Evolutionary conservation across 2,888 invertebrate species (phyloP), one percentile per base, ranked within the genome.

Genomic region (Campoletis raptor): DNA sequence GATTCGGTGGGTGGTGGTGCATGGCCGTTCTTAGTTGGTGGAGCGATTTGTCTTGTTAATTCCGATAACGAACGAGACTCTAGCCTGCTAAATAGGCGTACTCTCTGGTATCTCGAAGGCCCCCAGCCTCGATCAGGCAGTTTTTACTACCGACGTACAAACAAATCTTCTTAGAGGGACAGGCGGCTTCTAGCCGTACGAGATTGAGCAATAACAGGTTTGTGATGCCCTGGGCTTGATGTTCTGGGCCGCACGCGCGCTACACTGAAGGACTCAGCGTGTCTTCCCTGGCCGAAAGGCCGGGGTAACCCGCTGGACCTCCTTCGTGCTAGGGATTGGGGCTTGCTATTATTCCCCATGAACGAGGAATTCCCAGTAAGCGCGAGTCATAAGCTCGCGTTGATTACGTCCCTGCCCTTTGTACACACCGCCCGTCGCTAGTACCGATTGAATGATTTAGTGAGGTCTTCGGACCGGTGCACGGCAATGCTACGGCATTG

Each of bases 381-480:
- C n/a, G n/a, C n/a, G n/a, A n/a, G n/a, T n/a, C n/a, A n/a, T n/a
- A n/a, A n/a, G n/a, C n/a, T n/a, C n/a, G n/a, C n/a, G n/a, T n/a
- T n/a, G n/a, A n/a, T n/a, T n/a, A n/a, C n/a, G n/a, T n/a, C n/a
- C n/a, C n/a, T n/a, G n/a, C n/a, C n/a, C n/a, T n/a, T n/a, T n/a
- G n/a, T n/a, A n/a, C n/a, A n/a, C n/a, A n/a, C n/a, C n/a, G n/a
- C n/a, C n/a, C n/a, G n/a, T n/a, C n/a, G n/a, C n/a, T 96, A 96
- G 96, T 96, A 96, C 96, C 95, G 96, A 96, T 96, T 95, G 96
- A 95, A 95, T 95, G 95, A 95, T 95, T 95, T 95, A 95, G 96
- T 95, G 95, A 96, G 96, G 95, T 94, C 95, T 95, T 95, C 94
- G 95, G 95, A 95, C 94, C 93, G 94, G 93, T 93, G 93, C 94